A percentile compares a stretch with the other conserved stretches of the same genome.
Conservation (phyloP, 2,797 vertebrate genomes). For the Tragopan temminckii region DNA sequence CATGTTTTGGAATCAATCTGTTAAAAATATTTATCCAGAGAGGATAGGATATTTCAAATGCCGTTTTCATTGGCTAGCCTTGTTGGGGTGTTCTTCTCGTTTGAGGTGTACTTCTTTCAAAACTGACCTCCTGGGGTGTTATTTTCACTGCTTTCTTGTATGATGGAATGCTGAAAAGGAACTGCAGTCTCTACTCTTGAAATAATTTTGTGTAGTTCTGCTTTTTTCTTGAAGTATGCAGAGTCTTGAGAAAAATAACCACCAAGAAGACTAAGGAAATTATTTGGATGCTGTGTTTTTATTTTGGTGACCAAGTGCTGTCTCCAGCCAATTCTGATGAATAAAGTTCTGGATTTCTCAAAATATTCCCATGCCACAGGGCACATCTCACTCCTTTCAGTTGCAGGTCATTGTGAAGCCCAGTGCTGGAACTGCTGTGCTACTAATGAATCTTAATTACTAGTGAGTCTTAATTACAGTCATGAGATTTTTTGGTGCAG, state of each 20-base stretch:
- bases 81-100: not conserved
- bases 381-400: not conserved
- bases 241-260: not conserved
- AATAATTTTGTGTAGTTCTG: not conserved
- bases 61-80: not conserved
- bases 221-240: not conserved
- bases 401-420: not conserved
- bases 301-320: not conserved
- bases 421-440: not conserved
- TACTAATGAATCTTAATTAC: not conserved
- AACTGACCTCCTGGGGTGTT: not conserved
- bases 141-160: not conserved
- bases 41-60: not conserved
- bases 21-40: not conserved
- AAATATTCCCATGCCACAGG: not conserved
- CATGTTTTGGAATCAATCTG: not conserved
- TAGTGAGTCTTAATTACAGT: not conserved
- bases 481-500: not conserved
- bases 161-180: not conserved
- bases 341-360: not conserved
- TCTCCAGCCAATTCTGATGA: not conserved
- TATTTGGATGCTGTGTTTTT: not conserved
- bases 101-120: slow-evolving; percentile 1
- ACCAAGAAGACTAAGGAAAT: not conserved
- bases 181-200: not conserved